These are phyloP conservation scores for Drosophila fungiperda DNA, from an alignment of 2,888 invertebrate genomes.

Conservation along the genomic window DNA sequence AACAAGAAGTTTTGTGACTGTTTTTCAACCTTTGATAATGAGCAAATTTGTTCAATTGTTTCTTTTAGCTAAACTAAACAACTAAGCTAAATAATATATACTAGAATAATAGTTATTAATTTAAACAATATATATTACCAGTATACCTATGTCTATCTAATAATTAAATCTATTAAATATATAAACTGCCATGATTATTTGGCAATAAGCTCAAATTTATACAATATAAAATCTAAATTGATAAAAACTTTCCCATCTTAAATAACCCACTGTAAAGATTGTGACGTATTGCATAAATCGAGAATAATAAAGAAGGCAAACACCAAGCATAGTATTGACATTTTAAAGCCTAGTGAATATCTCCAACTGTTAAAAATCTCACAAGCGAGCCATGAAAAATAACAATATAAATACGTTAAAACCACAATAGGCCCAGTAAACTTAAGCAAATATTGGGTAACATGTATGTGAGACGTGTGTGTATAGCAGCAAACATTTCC, in stretches of 20 bases:
- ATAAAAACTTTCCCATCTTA: neutral
- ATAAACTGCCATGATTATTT: neutral
- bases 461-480: conserved; percentile 4
- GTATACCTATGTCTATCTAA: neutral
- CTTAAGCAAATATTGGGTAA: conserved; percentile 39
- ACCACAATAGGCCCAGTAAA: conserved; percentile 31
- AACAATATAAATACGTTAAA: conserved; percentile 39
- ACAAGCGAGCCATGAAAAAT: conserved; percentile 46
- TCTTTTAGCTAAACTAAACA: no score
- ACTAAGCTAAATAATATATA: neutral
- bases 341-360: conserved; percentile 31
- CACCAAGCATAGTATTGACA: conserved; percentile 4
- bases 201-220: neutral
- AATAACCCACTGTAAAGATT: neutral
- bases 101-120: neutral
- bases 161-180: neutral
- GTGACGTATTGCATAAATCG: conserved; percentile 33
- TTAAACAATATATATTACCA: neutral
- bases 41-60: neutral
- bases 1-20: neutral
- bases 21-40: neutral
- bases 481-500: conserved; percentile 4
- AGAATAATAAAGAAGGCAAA: conserved; percentile 14
- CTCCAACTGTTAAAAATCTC: conserved; percentile 37
- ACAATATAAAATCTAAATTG: neutral